These are phyloP conservation scores for Mallotus villosus DNA, from an alignment of 2,797 vertebrate genomes.

Conservation along the genomic window DNA sequence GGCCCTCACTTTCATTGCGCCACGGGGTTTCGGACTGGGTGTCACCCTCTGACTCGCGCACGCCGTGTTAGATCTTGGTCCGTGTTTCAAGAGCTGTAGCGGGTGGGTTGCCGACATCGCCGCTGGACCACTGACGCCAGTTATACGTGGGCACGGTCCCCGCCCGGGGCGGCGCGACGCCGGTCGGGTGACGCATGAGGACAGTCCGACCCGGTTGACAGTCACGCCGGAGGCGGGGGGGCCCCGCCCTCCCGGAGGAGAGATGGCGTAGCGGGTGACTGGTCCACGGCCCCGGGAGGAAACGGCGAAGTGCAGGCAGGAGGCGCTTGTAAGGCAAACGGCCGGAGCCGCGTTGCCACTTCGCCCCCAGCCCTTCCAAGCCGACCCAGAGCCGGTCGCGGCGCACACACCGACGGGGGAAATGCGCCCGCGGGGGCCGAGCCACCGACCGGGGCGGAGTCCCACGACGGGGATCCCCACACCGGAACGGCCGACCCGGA, in stretches of 20 bases:
- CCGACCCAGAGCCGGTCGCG: not conserved
- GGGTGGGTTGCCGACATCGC: not conserved
- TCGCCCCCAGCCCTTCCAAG: slow-evolving; percentile 64
- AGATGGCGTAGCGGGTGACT: too few species aligned
- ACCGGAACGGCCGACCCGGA: not conserved
- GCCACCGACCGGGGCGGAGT: not conserved
- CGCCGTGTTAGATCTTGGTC: not conserved
- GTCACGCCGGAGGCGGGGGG: slow-evolving; percentile 1
- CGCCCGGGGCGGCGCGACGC: not conserved
- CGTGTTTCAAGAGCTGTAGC: too few species aligned
- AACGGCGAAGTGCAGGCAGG: too few species aligned
- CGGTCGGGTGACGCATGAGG: not conserved
- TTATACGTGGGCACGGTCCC: not conserved
- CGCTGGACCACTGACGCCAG: not conserved
- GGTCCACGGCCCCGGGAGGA: too few species aligned
- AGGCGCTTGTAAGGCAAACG: not conserved
- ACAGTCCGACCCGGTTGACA: slow-evolving; percentile 36
- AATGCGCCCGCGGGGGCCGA: not conserved
- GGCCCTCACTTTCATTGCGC: not conserved
- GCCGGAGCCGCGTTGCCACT: slow-evolving; percentile 61
- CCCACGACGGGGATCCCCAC: not conserved
- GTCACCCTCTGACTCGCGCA: not conserved
- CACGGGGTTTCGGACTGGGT: not conserved
- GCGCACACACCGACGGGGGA: slow-evolving; percentile 1
- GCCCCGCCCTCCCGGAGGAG: not conserved